Percentiles rank a stretch among this genome's conserved stretches.
Evolutionary conservation across 2,888 invertebrate species (phyloP).

Genomic region (Cartodere bifasciata): DNA sequence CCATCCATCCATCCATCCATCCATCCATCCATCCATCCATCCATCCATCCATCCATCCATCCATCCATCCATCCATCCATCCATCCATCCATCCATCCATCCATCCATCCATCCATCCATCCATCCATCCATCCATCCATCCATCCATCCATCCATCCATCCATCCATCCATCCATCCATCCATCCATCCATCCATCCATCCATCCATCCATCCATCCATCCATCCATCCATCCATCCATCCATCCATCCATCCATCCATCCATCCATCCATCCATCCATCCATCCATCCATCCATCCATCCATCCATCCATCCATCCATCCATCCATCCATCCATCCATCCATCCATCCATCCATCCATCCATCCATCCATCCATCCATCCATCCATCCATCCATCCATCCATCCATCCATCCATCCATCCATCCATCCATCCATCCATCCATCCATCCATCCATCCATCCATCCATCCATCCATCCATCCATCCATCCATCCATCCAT

Average conservation of each 20-base stretch:
- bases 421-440: constrained; percentile 7
- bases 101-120: constrained; percentile 5
- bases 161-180: constrained; percentile 8
- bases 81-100: constrained; percentile 8
- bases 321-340: not conserved
- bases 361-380: constrained; percentile 8
- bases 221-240: constrained; percentile 6
- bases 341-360: constrained; percentile 4
- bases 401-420: constrained; percentile 8
- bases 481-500: constrained; percentile 8
- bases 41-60: constrained; percentile 8
- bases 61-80: constrained; percentile 8
- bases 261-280: constrained; percentile 8
- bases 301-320: constrained; percentile 8
- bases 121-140: constrained; percentile 8
- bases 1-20: constrained; percentile 6
- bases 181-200: constrained; percentile 8
- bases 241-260: constrained; percentile 8
- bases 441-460: constrained; percentile 8
- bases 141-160: constrained; percentile 7
- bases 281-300: constrained; percentile 8
- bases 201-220: constrained; percentile 8
- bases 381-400: constrained; percentile 8
- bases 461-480: constrained; percentile 8
- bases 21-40: constrained; percentile 8